Conservation (phyloP, 2,113 vertebrate species). For the Paramisgurnus dabryanus region DNA sequence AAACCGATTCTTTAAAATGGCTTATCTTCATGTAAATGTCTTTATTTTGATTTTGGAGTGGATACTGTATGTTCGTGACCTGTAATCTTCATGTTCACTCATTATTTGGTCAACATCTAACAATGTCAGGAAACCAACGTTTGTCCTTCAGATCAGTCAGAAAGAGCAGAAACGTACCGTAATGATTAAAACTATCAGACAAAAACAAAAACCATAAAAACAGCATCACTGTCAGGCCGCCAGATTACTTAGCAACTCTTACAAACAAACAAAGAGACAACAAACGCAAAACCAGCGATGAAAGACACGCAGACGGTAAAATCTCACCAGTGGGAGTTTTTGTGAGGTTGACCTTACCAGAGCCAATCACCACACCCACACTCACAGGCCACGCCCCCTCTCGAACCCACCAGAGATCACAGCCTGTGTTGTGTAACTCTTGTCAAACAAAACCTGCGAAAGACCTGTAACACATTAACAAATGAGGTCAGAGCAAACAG, state of each 20-base stretch:
- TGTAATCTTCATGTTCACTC: too few species aligned
- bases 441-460: constrained; percentile 58
- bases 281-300: constrained; percentile 22
- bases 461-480: constrained; percentile 70
- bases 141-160: too few species aligned
- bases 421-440: constrained; percentile 57
- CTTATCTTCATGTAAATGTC: too few species aligned
- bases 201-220: neutral
- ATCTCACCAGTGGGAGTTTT: neutral
- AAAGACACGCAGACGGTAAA: constrained; percentile 14
- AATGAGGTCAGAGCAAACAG: constrained; percentile 49
- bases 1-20: too few species aligned
- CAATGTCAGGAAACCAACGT: too few species aligned
- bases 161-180: too few species aligned
- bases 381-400: constrained; percentile 37
- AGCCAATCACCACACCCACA: constrained; percentile 31
- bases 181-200: neutral
- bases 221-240: neutral
- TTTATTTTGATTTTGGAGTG: too few species aligned
- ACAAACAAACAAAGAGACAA: constrained; percentile 9
- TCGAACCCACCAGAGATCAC: constrained; percentile 50
- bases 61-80: too few species aligned
- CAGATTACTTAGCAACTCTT: constrained; percentile 2
- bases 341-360: constrained; percentile 30
- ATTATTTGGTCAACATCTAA: too few species aligned